Conservation (phyloP, 2,113 vertebrate species). For the Percina caprodes region DNA sequence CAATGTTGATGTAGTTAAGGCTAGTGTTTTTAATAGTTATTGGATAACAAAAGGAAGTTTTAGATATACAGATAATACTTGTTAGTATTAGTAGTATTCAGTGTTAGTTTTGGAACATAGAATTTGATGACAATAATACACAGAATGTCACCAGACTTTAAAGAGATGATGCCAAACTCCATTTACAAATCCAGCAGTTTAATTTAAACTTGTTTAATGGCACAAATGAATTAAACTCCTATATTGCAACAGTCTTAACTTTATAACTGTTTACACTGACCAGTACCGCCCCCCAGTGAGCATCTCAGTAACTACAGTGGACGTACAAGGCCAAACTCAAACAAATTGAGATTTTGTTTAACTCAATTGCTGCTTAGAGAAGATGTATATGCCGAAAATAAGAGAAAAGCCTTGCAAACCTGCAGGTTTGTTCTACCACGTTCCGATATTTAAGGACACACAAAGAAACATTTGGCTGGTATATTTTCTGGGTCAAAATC, state of each 20-base stretch:
- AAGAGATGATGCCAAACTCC: background rate
- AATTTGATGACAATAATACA: background rate
- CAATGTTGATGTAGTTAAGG: no score
- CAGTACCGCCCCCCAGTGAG: slow-evolving; percentile 30
- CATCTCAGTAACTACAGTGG: slow-evolving; percentile 4
- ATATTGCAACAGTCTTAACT: background rate
- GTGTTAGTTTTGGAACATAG: background rate
- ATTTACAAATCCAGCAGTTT: background rate
- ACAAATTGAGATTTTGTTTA: background rate
- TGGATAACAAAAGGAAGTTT: no score
- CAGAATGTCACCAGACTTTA: background rate
- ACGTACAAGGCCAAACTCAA: slow-evolving; percentile 27
- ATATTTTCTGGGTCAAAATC: slow-evolving; percentile 27
- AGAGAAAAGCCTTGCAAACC: accelerated
- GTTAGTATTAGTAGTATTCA: background rate
- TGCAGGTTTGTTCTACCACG: accelerated
- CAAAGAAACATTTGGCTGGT: background rate
- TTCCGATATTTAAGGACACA: background rate
- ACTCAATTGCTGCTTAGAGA: background rate
- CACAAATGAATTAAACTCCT: background rate
- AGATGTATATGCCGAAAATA: background rate
- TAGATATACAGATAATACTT: no score
- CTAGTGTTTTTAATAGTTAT: no score
- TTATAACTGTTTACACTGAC: background rate
- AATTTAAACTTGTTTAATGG: background rate